phyloP scores from a whole-genome alignment of 2,888 invertebrate species.

The Andrena fulva region DNA sequence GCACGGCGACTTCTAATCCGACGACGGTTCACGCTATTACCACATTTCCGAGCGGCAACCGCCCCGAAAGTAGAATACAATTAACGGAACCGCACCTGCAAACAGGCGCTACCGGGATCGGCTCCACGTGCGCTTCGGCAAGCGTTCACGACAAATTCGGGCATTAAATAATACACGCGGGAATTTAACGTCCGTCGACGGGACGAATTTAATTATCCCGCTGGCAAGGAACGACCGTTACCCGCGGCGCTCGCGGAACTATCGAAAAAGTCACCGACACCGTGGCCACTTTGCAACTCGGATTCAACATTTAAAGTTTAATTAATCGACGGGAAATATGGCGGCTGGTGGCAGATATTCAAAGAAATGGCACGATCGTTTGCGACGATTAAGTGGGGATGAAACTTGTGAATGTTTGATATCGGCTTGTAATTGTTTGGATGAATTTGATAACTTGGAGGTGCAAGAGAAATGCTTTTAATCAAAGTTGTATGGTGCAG shows the following conservation, averaged over 20 bases:
- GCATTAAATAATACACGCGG: slow-evolving; percentile 44
- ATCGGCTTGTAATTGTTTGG: no score
- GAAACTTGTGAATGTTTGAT: no score
- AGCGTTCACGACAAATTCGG: slow-evolving; percentile 30
- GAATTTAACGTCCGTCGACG: slow-evolving; percentile 28
- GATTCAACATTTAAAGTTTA: not conserved
- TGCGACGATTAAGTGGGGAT: not conserved
- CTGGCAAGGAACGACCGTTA: slow-evolving; percentile 9
- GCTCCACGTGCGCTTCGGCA: not conserved
- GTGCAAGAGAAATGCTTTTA: no score
- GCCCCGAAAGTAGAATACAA: slow-evolving; percentile 46
- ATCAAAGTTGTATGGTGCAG: no score
- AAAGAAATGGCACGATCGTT: not conserved
- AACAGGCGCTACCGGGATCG: slow-evolving; percentile 23
- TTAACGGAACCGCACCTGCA: slow-evolving; percentile 47
- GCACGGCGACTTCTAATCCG: slow-evolving; percentile 56
- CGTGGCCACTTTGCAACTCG: not conserved
- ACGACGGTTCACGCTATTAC: slow-evolving; percentile 46
- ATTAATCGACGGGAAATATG: not conserved
- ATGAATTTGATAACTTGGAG: no score
- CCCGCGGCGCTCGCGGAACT: not conserved
- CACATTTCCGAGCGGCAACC: slow-evolving; percentile 46
- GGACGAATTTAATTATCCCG: slow-evolving; percentile 35
- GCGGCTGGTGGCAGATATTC: not conserved
- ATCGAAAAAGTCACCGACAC: not conserved